Evolutionary conservation across 2,888 invertebrate species (phyloP), one percentile per base, ranked within the genome.

Genomic region (Schrankia costaestrigalis): DNA sequence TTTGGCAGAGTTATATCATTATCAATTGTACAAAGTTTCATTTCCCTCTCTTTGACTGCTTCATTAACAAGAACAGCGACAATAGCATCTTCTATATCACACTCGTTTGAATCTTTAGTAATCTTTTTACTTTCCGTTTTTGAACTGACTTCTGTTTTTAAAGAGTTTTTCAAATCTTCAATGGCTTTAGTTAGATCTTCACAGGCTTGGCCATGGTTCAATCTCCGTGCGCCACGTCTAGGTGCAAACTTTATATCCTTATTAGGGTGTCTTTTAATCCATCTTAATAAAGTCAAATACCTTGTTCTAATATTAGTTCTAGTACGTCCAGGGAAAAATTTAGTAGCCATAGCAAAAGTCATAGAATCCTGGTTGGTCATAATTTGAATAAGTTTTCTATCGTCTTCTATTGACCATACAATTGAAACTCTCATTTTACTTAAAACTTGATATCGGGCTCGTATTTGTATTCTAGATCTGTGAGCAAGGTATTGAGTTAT

Each of bases 391-490:
- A 94, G 76, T 39, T 84, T 84, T 26, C 69, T 70, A 50, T 94
- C 94, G 47, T 93, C 93, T 11, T 89, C 82, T 1, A 86, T 47
- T 0, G 90, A 89, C 91, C 93, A 94, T 1, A 76, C 74, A 31
- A 85, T 72, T 23, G 90, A 89, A 9, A 76, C 58, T 15, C 77
- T 75, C 30, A 52, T 49, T 31, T 66, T 78, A 48, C 80, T 61
- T 10, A 92, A 77, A 17, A 90, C 89, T 24, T 84, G 68, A 56
- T 91, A 92, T 19, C 92, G 88, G 6, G 89, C 78, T 17, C 91
- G 89, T 5, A 94, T 71, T 60, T 94, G 94, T 0, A 85, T 54
- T 3, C 80, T 54, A 0, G 92, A 90, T 12, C 94, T 89, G 11
- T 91, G 89, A 0, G 92, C 91, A 42, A 94, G 80, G 33, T 90